Conservation (phyloP, 2,797 vertebrate genomes). For the Aphelocoma californica region DNA sequence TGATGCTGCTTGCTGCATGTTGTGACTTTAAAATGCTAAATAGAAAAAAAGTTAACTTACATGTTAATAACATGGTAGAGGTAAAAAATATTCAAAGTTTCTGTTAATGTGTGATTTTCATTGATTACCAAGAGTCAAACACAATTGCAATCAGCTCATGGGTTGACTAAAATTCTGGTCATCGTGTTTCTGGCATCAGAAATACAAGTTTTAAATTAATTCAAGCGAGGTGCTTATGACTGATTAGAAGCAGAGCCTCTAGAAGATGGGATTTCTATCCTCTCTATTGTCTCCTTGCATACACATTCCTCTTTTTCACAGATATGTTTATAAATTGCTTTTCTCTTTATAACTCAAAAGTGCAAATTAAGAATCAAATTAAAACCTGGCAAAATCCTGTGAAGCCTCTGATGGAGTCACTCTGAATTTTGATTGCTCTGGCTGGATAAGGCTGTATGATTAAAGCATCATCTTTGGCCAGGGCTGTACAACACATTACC, state of each 20-base stretch:
- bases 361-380: background rate
- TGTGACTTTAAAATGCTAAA: background rate
- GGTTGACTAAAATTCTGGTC: background rate
- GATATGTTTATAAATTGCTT: background rate
- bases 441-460: background rate
- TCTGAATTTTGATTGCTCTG: background rate
- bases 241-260: background rate
- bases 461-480: background rate
- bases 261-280: background rate
- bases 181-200: background rate
- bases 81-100: background rate
- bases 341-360: background rate
- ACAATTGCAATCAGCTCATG: background rate
- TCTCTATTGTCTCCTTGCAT: background rate
- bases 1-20: background rate
- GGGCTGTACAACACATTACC: background rate
- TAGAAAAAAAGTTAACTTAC: background rate
- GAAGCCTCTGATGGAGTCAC: background rate
- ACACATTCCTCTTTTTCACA: background rate
- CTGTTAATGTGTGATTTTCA: background rate
- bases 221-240: rapidly evolving
- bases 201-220: background rate
- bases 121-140: background rate
- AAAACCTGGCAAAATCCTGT: background rate
- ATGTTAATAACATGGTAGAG: background rate